phyloP scores from a whole-genome alignment of 2,888 invertebrate genomes.

The Leptura quadrifasciata region DNA sequence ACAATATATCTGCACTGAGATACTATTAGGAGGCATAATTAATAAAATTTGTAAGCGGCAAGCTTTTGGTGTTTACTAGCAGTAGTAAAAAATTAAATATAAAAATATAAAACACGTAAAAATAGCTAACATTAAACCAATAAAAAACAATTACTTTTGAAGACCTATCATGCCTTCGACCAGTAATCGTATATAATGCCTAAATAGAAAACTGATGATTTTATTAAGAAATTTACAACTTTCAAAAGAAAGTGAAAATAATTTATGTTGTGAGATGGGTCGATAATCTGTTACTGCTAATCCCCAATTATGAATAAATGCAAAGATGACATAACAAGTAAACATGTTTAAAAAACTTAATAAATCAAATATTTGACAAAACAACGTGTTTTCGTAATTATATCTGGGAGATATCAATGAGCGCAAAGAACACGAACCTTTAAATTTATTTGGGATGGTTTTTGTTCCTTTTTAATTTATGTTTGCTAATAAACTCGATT shows the following conservation, averaged over 20 bases:
- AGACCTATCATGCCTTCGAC: not conserved
- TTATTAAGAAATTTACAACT: not conserved
- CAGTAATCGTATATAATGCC: not conserved
- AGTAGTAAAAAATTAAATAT: not conserved
- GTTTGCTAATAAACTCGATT: not conserved
- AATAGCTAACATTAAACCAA: not conserved
- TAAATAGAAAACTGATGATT: not conserved
- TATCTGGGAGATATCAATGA: slow-evolving; percentile 20
- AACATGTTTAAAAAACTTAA: not conserved
- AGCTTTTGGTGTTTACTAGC: not conserved
- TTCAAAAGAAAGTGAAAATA: slow-evolving; percentile 3
- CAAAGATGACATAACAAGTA: not conserved
- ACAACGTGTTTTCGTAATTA: not conserved
- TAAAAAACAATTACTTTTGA: not conserved
- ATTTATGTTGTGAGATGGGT: not conserved
- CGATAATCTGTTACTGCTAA: not conserved
- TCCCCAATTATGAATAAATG: not conserved
- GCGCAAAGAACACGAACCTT: slow-evolving; percentile 21
- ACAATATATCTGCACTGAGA: not conserved
- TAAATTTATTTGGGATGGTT: not conserved
- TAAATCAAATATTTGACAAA: not conserved
- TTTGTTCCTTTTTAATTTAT: not conserved
- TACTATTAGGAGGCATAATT: not conserved
- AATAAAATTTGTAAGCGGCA: not conserved
- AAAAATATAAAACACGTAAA: not conserved